Conservation (phyloP, 2,888 invertebrate species). For the Gymnoscelis rufifasciata region DNA sequence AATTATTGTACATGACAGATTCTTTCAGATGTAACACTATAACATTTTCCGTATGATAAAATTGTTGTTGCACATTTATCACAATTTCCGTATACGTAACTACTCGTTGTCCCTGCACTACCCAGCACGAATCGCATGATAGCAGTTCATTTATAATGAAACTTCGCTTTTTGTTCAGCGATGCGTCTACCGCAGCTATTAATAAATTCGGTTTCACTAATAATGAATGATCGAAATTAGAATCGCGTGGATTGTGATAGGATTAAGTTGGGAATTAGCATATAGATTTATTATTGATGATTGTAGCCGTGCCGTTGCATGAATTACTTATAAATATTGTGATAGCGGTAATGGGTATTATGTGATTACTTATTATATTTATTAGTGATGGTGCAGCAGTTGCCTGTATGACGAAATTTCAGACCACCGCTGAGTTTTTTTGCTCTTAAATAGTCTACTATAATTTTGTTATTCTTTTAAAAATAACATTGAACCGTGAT, state of each 20-base stretch:
- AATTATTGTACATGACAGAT: no score
- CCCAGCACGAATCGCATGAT: constrained; percentile 39
- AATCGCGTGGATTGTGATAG: constrained; percentile 20
- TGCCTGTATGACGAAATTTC: no score
- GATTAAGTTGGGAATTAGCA: constrained; percentile 21
- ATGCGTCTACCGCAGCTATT: constrained; percentile 23
- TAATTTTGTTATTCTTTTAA: no score
- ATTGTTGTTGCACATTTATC: no score
- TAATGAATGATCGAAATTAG: constrained; percentile 26
- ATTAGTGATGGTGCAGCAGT: no score
- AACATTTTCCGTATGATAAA: no score
- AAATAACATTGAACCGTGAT: no score
- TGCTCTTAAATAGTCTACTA: no score
- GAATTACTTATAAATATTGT: not conserved
- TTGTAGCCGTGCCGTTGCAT: not conserved
- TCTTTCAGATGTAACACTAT: no score
- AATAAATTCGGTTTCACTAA: constrained; percentile 26
- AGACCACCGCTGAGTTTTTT: no score
- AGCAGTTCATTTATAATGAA: constrained; percentile 48
- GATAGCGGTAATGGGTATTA: no score
- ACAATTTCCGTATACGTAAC: constrained; percentile 6
- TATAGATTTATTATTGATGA: constrained; percentile 14
- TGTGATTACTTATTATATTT: no score
- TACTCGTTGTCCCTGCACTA: constrained; percentile 7
- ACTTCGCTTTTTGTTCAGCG: constrained; percentile 32